Base-by-base conservation (phyloP, 2,888 invertebrate genomes). In the Drosophila histrio region DNA sequence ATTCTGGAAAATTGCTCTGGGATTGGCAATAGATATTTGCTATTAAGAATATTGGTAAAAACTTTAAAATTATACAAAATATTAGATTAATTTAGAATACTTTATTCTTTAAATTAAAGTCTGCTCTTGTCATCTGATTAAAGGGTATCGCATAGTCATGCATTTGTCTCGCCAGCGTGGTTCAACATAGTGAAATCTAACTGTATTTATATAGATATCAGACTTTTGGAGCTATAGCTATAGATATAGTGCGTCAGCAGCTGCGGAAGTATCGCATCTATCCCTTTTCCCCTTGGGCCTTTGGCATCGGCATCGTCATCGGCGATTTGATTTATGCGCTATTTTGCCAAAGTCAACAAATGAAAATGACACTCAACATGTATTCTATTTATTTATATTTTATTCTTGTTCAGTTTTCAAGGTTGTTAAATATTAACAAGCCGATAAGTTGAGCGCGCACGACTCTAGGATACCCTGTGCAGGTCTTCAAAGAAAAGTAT, bases 311-410 rank as follows among this genome's bases (percentile, higher is more conserved):
- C 49, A 24, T 13, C 43, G 36, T 39, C 57, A 68, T 32, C 47
- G 49, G 39, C 44, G 38, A 66, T 81, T 75, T 83, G 81, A 83
- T 82, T 82, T 81, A 82, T 83, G 77, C 64, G 72, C 66, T 69
- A 79, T 82, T 83, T 81, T 68, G 77, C 84, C 72, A 72, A 77
- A 83, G 84, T 81, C 77, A 83, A 79, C 81, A 83, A 79, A 82
- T 82, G 81, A 77, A 81, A 81, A 81, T 83, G 83, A 77, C 83
- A 83, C 69, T 71, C 53, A 38, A 22, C 39, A 44, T 56, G 54
- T 54, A 44, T 36, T 36, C n/a, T 26, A 56, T 57, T 38, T 49
- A 49, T 49, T 49, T 38, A 50, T 58, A 47, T 52, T 56, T 39
- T 21, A 52, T 47, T 54, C 22, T 41, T 41, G 47, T 54, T 52